Percentiles rank a stretch among this genome's conserved stretches.
Evolutionary conservation across 2,797 vertebrate genomes (phyloP).

Genomic region (Eulemur coronatus): DNA sequence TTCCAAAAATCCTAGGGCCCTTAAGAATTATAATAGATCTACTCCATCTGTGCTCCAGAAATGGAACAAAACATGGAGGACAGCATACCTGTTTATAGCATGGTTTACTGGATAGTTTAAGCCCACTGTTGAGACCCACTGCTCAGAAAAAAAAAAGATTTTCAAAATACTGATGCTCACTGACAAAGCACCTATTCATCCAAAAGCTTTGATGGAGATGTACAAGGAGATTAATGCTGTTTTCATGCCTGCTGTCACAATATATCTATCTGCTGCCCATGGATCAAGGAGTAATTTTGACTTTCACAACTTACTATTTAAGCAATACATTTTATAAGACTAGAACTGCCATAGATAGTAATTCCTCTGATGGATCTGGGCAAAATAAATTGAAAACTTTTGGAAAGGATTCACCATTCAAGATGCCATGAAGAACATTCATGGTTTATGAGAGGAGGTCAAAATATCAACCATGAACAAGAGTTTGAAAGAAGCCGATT

Average conservation of each 20-base stretch:
- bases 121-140: neutral
- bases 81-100: neutral
- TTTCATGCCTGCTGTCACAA: neutral
- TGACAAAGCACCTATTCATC: neutral
- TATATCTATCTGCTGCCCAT: neutral
- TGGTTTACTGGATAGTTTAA: neutral
- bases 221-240: neutral
- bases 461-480: no score
- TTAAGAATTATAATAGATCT: neutral
- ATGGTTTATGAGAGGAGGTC: no score
- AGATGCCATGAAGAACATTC: neutral
- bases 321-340: neutral
- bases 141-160: neutral
- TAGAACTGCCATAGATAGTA: neutral
- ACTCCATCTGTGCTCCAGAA: neutral
- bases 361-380: neutral
- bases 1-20: neutral
- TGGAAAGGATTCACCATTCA: neutral
- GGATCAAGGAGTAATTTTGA: neutral
- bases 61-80: neutral
- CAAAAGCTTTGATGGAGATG: neutral
- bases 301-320: neutral
- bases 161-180: neutral
- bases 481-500: no score
- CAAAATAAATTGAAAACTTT: neutral